These are phyloP conservation scores for Lepus townsendii DNA, from an alignment of 2,797 vertebrate species.

Conservation along the genomic window DNA sequence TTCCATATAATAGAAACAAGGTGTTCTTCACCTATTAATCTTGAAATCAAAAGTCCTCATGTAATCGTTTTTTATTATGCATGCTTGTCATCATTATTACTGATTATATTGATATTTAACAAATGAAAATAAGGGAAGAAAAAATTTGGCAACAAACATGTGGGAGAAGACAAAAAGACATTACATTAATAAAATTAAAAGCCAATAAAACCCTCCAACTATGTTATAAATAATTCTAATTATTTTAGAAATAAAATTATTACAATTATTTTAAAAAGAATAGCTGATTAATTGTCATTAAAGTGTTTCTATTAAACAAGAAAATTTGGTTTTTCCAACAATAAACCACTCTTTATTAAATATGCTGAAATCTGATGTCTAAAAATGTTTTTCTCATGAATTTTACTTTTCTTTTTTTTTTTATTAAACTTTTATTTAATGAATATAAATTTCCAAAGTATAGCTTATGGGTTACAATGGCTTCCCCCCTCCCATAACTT, in stretches of 20 bases:
- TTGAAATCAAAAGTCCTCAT: background rate
- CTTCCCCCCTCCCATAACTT: too few species aligned
- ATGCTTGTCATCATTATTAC: background rate
- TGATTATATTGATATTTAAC: constrained; percentile 26
- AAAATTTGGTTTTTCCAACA: constrained; percentile 22
- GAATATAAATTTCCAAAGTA: too few species aligned
- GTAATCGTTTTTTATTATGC: background rate
- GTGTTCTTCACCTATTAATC: constrained; percentile 21
- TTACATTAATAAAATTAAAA: constrained; percentile 12
- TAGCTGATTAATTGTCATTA: background rate
- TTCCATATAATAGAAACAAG: background rate
- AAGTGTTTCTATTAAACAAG: background rate
- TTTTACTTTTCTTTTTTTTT: background rate
- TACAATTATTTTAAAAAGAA: constrained; percentile 31
- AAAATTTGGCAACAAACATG: background rate
- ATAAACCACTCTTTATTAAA: background rate
- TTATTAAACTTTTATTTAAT: too few species aligned
- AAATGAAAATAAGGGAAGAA: background rate
- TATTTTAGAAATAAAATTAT: constrained; percentile 37
- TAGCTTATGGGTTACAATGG: too few species aligned
- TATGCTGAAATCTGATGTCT: constrained; percentile 35
- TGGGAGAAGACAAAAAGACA: background rate
- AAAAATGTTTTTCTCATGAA: constrained; percentile 1
- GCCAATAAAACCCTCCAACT: background rate
- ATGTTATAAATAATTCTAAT: background rate